phyloP scores from a whole-genome alignment of 2,888 invertebrate species.

The Ophion ellenae region DNA sequence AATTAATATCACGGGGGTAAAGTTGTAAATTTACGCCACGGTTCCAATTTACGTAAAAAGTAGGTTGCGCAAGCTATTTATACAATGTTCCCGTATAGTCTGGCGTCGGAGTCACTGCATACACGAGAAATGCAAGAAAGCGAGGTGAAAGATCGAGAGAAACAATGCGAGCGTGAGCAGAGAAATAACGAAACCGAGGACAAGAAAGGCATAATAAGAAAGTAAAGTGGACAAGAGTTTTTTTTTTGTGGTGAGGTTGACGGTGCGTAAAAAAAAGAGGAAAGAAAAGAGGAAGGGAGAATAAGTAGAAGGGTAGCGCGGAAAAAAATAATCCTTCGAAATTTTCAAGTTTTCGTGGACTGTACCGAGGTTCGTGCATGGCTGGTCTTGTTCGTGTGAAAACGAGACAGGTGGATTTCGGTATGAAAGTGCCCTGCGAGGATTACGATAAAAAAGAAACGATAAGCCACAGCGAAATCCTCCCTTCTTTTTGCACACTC shows the following conservation, averaged over 20 bases:
- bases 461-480: slow-evolving; percentile 51
- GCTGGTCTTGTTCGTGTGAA: slow-evolving; percentile 27
- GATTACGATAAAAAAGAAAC: slow-evolving; percentile 63
- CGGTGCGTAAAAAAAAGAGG: neutral
- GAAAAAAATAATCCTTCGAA: slow-evolving; percentile 48
- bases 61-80: slow-evolving; percentile 59
- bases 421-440: slow-evolving; percentile 52
- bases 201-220: slow-evolving; percentile 33
- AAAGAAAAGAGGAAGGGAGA: slow-evolving; percentile 33
- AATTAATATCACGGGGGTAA: slow-evolving; percentile 51
- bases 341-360: slow-evolving; percentile 53
- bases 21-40: slow-evolving; percentile 24
- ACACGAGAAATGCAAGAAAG: slow-evolving; percentile 22
- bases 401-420: slow-evolving; percentile 50
- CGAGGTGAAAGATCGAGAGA: slow-evolving; percentile 2
- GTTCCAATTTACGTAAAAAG: slow-evolving; percentile 62
- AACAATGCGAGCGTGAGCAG: neutral
- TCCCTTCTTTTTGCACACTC: slow-evolving; percentile 27
- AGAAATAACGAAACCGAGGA: neutral
- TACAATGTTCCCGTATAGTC: slow-evolving; percentile 41
- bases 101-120: slow-evolving; percentile 5
- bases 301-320: slow-evolving; percentile 11
- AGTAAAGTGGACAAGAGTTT: slow-evolving; percentile 41
- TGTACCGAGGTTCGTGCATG: slow-evolving; percentile 19
- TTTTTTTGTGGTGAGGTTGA: slow-evolving; percentile 38